Evolutionary conservation across 2,797 vertebrate genomes (phyloP), one percentile per base, ranked within the genome.

Genomic region (Prunella strophiata): DNA sequence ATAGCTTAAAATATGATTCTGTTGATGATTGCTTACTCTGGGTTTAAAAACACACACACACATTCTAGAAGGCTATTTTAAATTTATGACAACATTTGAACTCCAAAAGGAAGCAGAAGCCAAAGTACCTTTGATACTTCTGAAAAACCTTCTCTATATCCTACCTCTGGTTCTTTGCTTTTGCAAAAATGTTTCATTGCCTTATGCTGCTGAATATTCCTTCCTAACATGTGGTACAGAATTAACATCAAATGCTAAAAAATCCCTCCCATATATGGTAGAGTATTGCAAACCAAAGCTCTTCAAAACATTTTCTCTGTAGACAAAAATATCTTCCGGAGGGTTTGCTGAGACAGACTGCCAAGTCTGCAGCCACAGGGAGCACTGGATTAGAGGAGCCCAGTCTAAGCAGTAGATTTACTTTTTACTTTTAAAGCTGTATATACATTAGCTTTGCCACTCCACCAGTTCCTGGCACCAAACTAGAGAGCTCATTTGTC

Each of bases 221-320:
- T 59, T 81, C 36, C 32, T 91, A 95, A 89, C 77, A 90, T 61
- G 85, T 66, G 32, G 62, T 55, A 89, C 76, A 88, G 76, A 96
- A 96, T 94, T 88, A 85, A 91, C 86, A 91, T 87, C 91, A 91
- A 94, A 93, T 72, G 82, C 58, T 66, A 92, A 97, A 89, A 93
- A 85, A 89, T 94, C 75, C 58, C 78, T 92, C 82, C 95, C 96
- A 95, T 97, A 96, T 94, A 97, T 94, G 95, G 95, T 88, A 89
- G 89, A 89, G 75, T 73, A 95, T 13, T 95, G 89, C 94, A 96
- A 95, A 95, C 27, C 81, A 89, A 95, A 94, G 47, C 90, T 87
- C 90, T 85, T 94, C 59, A 89, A 94, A 96, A 96, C 81, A 95
- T 92, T 89, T 95, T 91, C 68, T 89, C 89, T 75, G 91, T n/a